Conservation (phyloP, 2,797 vertebrate genomes). For the Vultur gryphus region DNA sequence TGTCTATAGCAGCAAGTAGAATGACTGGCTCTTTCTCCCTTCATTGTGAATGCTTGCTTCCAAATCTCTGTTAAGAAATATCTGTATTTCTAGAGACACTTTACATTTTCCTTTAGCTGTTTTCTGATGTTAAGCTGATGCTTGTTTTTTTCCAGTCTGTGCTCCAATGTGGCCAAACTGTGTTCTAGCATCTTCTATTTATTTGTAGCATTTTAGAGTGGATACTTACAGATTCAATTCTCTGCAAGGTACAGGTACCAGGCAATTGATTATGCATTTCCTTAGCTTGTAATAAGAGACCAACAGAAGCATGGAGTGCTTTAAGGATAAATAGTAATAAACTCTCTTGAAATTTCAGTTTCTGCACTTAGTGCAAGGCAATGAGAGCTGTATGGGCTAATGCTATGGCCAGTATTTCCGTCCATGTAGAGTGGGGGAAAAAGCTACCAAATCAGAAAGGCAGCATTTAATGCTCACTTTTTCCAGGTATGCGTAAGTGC, state of each 20-base stretch:
- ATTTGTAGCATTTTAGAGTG: not conserved
- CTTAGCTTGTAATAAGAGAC: not conserved
- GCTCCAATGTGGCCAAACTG: not conserved
- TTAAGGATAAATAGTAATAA: not conserved
- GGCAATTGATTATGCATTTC: not conserved
- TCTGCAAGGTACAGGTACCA: not conserved
- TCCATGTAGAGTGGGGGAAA: accelerated
- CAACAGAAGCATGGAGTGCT: not conserved
- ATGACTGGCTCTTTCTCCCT: not conserved
- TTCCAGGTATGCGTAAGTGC: not conserved
- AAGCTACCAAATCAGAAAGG: not conserved
- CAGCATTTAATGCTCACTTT: not conserved
- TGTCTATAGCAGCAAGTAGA: not conserved
- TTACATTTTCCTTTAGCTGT: not conserved
- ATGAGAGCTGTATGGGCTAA: not conserved
- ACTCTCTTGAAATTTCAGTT: not conserved
- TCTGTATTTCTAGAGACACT: accelerated
- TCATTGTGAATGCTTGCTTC: not conserved
- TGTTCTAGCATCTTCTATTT: not conserved
- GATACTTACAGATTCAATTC: not conserved
- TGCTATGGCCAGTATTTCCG: not conserved
- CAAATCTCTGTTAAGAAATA: not conserved
- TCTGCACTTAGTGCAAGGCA: not conserved
- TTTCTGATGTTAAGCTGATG: not conserved
- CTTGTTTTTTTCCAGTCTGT: not conserved